These are phyloP conservation scores for Solenopsis fugax DNA, from an alignment of 1,140 invertebrate species.

Conservation along the genomic window DNA sequence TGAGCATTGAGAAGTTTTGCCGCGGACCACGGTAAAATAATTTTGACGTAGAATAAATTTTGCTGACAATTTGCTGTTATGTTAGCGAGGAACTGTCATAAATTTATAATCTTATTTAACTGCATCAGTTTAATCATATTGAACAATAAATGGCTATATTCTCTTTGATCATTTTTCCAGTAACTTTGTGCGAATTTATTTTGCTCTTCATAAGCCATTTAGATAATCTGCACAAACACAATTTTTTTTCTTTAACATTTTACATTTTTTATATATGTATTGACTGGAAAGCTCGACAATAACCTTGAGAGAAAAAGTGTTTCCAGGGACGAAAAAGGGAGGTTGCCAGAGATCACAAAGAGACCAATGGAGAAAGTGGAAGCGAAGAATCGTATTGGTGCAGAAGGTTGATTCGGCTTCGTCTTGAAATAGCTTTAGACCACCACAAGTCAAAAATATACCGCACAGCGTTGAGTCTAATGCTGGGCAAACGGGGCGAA, in stretches of 20 bases:
- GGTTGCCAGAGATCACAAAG: conserved; percentile 29
- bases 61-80: neutral
- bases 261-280: conserved; percentile 13
- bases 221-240: neutral
- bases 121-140: neutral
- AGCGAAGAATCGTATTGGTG: conserved; percentile 20
- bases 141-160: neutral
- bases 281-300: neutral
- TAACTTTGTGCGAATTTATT: neutral
- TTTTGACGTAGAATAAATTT: conserved; percentile 19
- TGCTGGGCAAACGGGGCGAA: neutral
- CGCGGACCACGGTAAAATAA: neutral
- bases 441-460: conserved; percentile 73
- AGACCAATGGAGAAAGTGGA: conserved; percentile 22
- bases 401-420: conserved; percentile 64
- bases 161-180: neutral
- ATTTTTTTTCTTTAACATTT: conserved; percentile 14
- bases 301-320: conserved; percentile 27
- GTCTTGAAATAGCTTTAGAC: conserved; percentile 75
- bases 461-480: conserved; percentile 59
- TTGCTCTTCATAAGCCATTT: neutral
- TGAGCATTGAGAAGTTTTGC: conserved; percentile 19
- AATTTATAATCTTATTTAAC: conserved; percentile 1
- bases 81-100: neutral
- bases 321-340: neutral